Evolutionary conservation across 2,888 invertebrate species (phyloP).

Genomic region (Graphium colonna): DNA sequence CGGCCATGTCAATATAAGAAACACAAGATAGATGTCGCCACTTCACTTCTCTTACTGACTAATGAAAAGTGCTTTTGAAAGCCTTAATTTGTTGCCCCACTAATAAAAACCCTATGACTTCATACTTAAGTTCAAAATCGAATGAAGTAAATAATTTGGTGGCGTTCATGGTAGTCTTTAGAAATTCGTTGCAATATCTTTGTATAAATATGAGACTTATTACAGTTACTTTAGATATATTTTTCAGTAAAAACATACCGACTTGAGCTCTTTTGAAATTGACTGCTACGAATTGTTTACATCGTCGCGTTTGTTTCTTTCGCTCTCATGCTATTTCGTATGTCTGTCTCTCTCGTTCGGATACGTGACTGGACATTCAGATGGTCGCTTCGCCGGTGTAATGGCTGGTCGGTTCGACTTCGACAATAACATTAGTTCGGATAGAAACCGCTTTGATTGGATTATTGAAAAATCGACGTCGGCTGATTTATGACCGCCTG

Average conservation of each 20-base stretch:
- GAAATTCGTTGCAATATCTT: constrained; percentile 22
- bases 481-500: constrained; percentile 51
- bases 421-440: constrained; percentile 73
- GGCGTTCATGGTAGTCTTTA: constrained; percentile 23
- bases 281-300: constrained; percentile 49
- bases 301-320: constrained; percentile 44
- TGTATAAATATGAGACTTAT: constrained; percentile 29
- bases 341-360: constrained; percentile 34
- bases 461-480: constrained; percentile 71
- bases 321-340: constrained; percentile 30
- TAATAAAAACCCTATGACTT: constrained; percentile 25
- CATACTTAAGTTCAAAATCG: constrained; percentile 24
- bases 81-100: constrained; percentile 16
- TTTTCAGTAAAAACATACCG: constrained; percentile 28
- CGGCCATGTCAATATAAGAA: constrained; percentile 59
- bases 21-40: constrained; percentile 61
- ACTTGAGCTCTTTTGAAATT: constrained; percentile 33
- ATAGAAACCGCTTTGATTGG: constrained; percentile 68
- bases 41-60: constrained; percentile 45
- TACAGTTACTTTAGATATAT: constrained; percentile 33
- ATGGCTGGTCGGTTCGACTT: constrained; percentile 69
- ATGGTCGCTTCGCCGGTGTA: constrained; percentile 61
- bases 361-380: constrained; percentile 71
- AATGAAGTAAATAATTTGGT: constrained; percentile 9
- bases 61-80: constrained; percentile 42